These are phyloP conservation scores for Mesocentrotus franciscanus DNA, from an alignment of 53 echinoderm and acorn worm species.

Conservation along the genomic window DNA sequence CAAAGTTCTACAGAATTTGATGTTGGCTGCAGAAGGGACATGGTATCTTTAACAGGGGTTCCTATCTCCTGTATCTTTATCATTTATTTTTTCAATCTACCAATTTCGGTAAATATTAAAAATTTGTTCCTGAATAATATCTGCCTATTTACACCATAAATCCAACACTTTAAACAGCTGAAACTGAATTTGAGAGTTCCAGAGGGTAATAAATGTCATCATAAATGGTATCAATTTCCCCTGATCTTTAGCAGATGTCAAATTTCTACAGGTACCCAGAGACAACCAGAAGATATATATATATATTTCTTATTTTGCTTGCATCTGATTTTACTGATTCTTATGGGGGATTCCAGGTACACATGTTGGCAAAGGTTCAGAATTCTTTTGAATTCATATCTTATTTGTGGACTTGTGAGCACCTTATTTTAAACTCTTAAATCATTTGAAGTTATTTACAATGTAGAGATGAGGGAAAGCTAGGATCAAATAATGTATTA, in stretches of 20 bases:
- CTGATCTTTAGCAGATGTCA: neutral
- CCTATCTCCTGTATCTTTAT: neutral
- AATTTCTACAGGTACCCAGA: neutral
- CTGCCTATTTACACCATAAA: constrained; percentile 1
- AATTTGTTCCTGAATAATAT: constrained; percentile 2
- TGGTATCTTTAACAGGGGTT: neutral
- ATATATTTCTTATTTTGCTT: too few species aligned
- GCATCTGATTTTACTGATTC: neutral
- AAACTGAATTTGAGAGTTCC: neutral
- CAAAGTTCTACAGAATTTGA: too few species aligned
- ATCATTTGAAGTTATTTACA: too few species aligned
- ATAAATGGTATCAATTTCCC: neutral
- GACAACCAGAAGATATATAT: neutral
- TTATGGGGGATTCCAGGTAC: too few species aligned
- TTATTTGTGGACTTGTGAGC: too few species aligned
- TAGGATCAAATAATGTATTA: neutral
- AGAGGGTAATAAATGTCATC: neutral
- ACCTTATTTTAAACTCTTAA: too few species aligned
- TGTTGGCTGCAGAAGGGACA: too few species aligned
- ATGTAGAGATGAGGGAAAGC: too few species aligned
- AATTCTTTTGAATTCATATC: too few species aligned
- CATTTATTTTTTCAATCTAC: neutral
- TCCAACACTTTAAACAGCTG: neutral
- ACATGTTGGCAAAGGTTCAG: too few species aligned
- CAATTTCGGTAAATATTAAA: neutral